phyloP scores from a whole-genome alignment of 1,140 invertebrate species.

The Tetramorium parvispinum region DNA sequence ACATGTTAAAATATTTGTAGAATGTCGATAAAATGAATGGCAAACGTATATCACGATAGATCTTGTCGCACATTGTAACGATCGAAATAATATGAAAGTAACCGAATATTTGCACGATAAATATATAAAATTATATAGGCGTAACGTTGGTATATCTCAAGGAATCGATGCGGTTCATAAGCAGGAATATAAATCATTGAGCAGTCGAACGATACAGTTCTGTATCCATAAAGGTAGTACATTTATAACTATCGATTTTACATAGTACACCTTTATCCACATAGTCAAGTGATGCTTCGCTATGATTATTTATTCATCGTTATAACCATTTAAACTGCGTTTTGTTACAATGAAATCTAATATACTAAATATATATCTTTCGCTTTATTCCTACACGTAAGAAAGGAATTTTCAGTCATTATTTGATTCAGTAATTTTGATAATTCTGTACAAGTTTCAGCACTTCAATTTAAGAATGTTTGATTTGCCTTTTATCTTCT shows the following conservation, averaged over 20 bases:
- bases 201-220: conserved; percentile 43
- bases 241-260: conserved; percentile 67
- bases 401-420: not conserved
- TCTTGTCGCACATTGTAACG: not conserved
- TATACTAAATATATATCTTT: not conserved
- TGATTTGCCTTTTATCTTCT: conserved; percentile 18
- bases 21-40: not conserved
- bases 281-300: not conserved
- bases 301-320: conserved; percentile 22
- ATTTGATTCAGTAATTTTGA: not conserved
- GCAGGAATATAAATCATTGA: conserved; percentile 68
- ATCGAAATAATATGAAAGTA: conserved; percentile 8
- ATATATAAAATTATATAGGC: conserved; percentile 55
- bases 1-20: not conserved
- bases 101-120: conserved; percentile 38
- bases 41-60: not conserved
- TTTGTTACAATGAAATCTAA: not conserved
- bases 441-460: not conserved
- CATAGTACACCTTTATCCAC: conserved; percentile 13
- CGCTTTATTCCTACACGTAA: not conserved
- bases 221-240: conserved; percentile 40
- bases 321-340: conserved; percentile 6
- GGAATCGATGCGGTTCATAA: conserved; percentile 68
- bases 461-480: not conserved
- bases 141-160: conserved; percentile 42